Evolutionary conservation across 2,113 vertebrate species (phyloP).

Genomic region (Podarcis muralis): DNA sequence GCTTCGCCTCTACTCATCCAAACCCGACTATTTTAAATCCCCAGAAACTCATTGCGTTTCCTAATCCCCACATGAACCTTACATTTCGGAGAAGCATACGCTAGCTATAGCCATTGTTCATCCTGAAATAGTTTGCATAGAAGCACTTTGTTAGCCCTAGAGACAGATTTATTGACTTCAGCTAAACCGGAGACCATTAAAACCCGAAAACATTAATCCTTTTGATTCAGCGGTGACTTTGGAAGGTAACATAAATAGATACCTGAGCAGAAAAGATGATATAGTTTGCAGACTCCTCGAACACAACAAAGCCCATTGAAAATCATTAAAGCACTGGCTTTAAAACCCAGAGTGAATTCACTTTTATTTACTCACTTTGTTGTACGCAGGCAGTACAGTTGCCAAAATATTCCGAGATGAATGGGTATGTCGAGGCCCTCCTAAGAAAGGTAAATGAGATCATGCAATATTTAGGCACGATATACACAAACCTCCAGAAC

Average conservation of each 20-base stretch:
- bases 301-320: background rate
- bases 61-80: conserved; percentile 19
- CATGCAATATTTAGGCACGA: conserved; percentile 10
- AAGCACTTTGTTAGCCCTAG: conserved; percentile 21
- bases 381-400: background rate
- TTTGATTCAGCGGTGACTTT: conserved; percentile 47
- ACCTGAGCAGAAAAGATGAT: conserved; percentile 24
- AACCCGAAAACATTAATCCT: conserved; percentile 44
- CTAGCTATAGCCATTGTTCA: background rate
- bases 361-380: conserved; percentile 19
- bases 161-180: conserved; percentile 48
- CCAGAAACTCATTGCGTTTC: background rate
- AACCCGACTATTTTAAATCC: conserved; percentile 30
- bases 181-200: conserved; percentile 42
- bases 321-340: conserved; percentile 17
- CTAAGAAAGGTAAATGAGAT: conserved; percentile 21
- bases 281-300: background rate
- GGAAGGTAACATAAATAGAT: conserved; percentile 22
- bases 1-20: background rate
- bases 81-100: background rate
- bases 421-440: background rate
- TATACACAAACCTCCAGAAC: background rate
- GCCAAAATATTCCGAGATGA: conserved; percentile 12
- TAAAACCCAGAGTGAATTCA: background rate
- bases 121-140: background rate